Conservation (phyloP, 2,888 invertebrate species). For the Uloborus plumipes region DNA sequence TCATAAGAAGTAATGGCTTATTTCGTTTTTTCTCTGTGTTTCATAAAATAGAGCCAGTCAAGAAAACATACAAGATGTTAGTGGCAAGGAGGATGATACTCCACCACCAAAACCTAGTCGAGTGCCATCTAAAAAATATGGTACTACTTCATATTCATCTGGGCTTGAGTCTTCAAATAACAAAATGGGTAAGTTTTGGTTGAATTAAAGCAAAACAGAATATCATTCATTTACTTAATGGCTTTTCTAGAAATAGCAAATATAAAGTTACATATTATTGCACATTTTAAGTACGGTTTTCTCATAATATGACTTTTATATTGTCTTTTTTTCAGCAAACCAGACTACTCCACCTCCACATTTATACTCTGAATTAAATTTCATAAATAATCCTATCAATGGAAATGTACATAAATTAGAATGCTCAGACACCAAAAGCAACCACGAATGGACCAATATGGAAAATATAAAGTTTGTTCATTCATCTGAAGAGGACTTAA, state of each 20-base stretch:
- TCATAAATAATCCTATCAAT: constrained; percentile 45
- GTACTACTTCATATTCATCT: constrained; percentile 65
- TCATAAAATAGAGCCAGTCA: constrained; percentile 36
- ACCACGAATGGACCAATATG: constrained; percentile 34
- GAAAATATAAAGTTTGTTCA: constrained; percentile 21
- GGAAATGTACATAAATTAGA: constrained; percentile 35
- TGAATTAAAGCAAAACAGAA: too few species aligned
- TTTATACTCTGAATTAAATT: constrained; percentile 54
- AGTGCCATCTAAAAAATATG: constrained; percentile 71
- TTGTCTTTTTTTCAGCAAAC: constrained; percentile 19
- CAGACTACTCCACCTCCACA: constrained; percentile 28
- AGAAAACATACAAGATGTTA: constrained; percentile 58
- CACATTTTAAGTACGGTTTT: not conserved
- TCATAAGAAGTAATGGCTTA: too few species aligned
- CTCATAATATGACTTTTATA: not conserved
- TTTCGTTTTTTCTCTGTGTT: not conserved
- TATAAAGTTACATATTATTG: not conserved
- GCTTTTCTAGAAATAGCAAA: not conserved
- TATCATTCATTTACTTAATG: too few species aligned
- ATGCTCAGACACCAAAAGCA: constrained; percentile 11
- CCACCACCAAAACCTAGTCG: constrained; percentile 73
- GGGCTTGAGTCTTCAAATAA: not conserved
- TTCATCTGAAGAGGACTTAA: constrained; percentile 3
- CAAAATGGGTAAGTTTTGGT: too few species aligned
- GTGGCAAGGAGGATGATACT: constrained; percentile 65